A percentile compares a stretch with the other conserved stretches of the same genome.
phyloP scores from a whole-genome alignment of 2,888 invertebrate genomes.

The Drymonia ruficornis region DNA sequence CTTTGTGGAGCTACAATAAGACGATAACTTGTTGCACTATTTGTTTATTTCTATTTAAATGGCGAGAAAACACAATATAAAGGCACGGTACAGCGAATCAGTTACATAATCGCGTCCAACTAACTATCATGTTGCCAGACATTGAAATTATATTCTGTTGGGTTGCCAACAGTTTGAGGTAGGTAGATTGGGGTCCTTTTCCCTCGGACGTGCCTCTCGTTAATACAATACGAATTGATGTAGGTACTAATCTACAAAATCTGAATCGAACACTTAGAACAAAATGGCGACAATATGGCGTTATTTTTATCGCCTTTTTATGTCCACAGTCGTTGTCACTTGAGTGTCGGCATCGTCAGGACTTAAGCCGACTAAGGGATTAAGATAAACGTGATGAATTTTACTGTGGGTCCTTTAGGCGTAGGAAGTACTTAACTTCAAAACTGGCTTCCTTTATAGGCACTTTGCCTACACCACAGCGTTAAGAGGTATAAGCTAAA shows the following conservation, averaged over 20 bases:
- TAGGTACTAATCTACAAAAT: background rate
- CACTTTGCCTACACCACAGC: background rate
- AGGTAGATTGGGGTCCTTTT: no score
- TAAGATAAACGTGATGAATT: background rate
- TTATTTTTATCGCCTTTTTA: background rate
- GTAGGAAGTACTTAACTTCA: background rate
- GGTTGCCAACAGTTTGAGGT: no score
- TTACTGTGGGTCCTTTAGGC: background rate
- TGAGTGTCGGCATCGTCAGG: background rate
- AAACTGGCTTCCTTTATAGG: background rate
- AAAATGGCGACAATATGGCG: background rate
- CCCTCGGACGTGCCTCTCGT: background rate
- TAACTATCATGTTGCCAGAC: no score
- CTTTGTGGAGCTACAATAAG: no score
- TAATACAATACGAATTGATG: background rate
- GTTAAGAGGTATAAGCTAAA: background rate
- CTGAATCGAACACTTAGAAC: background rate
- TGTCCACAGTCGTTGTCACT: background rate
- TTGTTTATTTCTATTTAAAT: no score
- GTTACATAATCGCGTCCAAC: no score
- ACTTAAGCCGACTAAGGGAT: slow-evolving; percentile 3
- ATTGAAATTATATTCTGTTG: no score
- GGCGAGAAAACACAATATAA: no score
- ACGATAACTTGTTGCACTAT: no score
- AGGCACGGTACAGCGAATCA: no score